phyloP scores from a whole-genome alignment of 2,797 vertebrate species.

The Leucoraja ocellata region DNA sequence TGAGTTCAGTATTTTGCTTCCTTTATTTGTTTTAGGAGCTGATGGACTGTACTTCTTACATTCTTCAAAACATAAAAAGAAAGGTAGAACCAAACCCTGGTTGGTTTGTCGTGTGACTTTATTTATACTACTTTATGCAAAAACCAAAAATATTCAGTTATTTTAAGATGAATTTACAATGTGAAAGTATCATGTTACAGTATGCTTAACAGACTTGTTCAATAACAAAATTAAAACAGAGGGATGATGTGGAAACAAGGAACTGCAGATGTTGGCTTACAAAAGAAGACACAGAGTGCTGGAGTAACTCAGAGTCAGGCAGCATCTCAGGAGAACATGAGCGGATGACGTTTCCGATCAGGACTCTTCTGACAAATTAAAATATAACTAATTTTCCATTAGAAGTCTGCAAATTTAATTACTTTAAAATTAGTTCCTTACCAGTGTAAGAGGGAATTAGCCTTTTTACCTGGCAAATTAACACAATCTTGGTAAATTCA shows the following conservation, averaged over 20 bases:
- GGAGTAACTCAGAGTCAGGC: no score
- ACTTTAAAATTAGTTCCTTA: neutral
- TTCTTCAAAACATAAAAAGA: constrained; percentile 86
- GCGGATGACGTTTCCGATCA: no score
- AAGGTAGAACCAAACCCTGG: constrained; percentile 64
- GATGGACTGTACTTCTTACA: constrained; percentile 84
- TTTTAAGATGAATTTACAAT: constrained; percentile 33
- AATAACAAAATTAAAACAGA: neutral
- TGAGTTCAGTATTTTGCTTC: constrained; percentile 39
- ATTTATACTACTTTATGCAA: constrained; percentile 39
- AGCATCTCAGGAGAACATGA: no score
- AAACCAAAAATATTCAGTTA: constrained; percentile 38
- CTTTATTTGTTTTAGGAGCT: constrained; percentile 63
- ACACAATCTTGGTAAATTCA: neutral
- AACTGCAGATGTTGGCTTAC: no score
- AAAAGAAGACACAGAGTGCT: no score
- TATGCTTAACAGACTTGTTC: constrained; percentile 33
- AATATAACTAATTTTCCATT: neutral
- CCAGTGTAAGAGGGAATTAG: neutral
- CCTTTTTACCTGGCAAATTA: neutral
- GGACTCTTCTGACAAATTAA: no score
- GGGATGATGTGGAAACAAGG: no score
- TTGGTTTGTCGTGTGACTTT: constrained; percentile 38
- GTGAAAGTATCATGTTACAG: neutral
- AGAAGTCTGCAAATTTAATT: neutral